These are phyloP conservation scores for Marasmarcha lunaedactyla DNA, from an alignment of 2,888 invertebrate genomes.

Conservation along the genomic window DNA sequence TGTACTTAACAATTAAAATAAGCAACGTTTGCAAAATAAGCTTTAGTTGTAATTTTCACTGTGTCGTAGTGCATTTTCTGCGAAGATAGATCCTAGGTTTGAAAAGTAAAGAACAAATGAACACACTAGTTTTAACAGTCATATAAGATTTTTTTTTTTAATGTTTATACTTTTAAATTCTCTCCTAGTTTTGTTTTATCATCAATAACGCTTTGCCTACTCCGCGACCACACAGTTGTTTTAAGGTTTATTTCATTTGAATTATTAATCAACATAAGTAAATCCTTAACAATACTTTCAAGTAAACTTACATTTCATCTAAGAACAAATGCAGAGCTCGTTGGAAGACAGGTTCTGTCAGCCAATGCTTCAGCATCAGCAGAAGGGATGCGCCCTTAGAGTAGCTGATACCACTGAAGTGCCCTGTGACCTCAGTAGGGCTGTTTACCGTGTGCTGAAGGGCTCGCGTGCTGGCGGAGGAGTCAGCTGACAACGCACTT, in stretches of 20 bases:
- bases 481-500: slow-evolving; percentile 61
- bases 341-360: slow-evolving; percentile 67
- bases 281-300: neutral
- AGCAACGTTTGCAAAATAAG: no score
- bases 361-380: slow-evolving; percentile 75
- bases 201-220: no score
- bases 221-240: no score
- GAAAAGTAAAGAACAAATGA: neutral
- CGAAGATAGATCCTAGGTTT: neutral
- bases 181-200: no score
- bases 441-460: slow-evolving; percentile 70
- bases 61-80: no score
- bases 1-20: no score
- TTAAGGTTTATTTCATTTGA: no score
- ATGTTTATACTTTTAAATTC: no score
- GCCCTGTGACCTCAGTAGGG: slow-evolving; percentile 71
- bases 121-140: no score
- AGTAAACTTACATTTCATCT: slow-evolving; percentile 38
- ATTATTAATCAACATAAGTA: no score
- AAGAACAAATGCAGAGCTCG: slow-evolving; percentile 68
- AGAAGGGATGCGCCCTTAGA: slow-evolving; percentile 74
- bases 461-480: slow-evolving; percentile 55
- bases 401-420: slow-evolving; percentile 78
- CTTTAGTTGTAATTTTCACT: no score
- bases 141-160: no score